Evolutionary conservation across 2,113 vertebrate species (phyloP), one percentile per base, ranked within the genome.

Genomic region (Tinamus guttatus): DNA sequence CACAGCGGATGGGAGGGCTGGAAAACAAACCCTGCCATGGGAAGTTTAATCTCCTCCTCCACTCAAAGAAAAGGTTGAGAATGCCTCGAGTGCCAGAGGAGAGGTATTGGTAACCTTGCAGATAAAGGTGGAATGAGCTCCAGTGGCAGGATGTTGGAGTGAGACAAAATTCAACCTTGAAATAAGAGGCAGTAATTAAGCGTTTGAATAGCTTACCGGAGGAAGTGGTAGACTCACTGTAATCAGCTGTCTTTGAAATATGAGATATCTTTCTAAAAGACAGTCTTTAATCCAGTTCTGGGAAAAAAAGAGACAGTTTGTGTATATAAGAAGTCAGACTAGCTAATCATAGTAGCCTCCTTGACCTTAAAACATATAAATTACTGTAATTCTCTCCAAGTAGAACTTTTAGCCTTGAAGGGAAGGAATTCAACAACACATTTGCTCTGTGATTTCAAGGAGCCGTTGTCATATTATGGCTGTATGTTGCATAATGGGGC

Each of bases 171-270:
- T 71, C 56, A 90, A 14, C 51, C 47, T 71, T 94, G 81, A 93
- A 90, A 90, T 64, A 71, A 68, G 62, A 81, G 54, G 59, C 41
- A 67, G 59, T 73, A 91, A 82, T 94, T 91, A 87, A 89, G 67
- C 62, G 13, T 95, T 75, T 90, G 62, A 79, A 58, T 65, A 71
- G 38, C 52, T 87, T 87, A 54, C 30, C 14, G 3, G 49, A 91
- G 75, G 74, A 95, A 92, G 40, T 43, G 49, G n/a, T 62, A 30
- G 84, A 49, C 63, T 91, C 67, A 54, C 52, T 92, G 7, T 89
- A 82, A 85, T 94, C 43, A 92, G 3, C n/a, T 81, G 51, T 34
- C 74, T 92, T 95, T 94, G 77, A 86, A 92, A 79, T 65, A 65
- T 43, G 58, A 89, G 58, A 89, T 60, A 76, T 40, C 69, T 92